Evolutionary conservation across 2,797 vertebrate species (phyloP).

Genomic region (Enteromius treurensis): DNA sequence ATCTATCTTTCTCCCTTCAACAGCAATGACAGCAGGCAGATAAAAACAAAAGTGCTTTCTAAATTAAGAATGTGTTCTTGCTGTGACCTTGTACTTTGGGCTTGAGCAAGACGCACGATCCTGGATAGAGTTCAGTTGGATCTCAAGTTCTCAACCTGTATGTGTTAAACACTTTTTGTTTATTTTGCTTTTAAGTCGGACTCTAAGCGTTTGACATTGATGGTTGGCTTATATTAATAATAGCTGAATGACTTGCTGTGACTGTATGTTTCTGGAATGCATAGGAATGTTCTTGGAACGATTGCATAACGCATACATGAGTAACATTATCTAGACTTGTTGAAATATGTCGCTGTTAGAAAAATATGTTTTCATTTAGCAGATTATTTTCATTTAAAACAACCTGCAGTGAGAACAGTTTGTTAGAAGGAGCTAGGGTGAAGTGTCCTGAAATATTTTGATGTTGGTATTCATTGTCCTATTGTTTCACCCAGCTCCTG

Average conservation of each 20-base stretch:
- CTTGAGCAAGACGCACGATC: conserved; percentile 58
- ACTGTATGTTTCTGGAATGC: conserved; percentile 24
- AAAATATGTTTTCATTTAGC: not conserved
- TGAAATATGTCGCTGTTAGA: conserved; percentile 13
- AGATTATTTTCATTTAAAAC: conserved; percentile 27
- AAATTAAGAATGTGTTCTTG: conserved; percentile 70
- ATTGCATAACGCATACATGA: conserved; percentile 15
- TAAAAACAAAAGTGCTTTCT: conserved; percentile 71
- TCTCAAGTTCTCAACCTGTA: conserved; percentile 8
- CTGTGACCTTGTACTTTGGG: conserved; percentile 60
- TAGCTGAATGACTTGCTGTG: conserved; percentile 1
- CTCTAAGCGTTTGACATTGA: not conserved
- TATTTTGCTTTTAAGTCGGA: conserved; percentile 4
- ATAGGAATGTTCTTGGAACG: not conserved
- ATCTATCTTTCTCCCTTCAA: conserved; percentile 59
- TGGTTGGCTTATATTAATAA: conserved; percentile 18
- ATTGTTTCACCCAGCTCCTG: conserved; percentile 6
- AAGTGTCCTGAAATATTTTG: not conserved
- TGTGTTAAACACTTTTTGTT: not conserved
- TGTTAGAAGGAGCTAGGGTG: not conserved
- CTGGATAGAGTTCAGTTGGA: conserved; percentile 2
- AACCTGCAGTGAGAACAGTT: not conserved
- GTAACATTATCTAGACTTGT: conserved; percentile 1
- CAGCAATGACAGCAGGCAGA: conserved; percentile 65
- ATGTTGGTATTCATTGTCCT: conserved; percentile 24